phyloP scores from a whole-genome alignment of 1,140 invertebrate species.

The Gonioctena quinquepunctata region DNA sequence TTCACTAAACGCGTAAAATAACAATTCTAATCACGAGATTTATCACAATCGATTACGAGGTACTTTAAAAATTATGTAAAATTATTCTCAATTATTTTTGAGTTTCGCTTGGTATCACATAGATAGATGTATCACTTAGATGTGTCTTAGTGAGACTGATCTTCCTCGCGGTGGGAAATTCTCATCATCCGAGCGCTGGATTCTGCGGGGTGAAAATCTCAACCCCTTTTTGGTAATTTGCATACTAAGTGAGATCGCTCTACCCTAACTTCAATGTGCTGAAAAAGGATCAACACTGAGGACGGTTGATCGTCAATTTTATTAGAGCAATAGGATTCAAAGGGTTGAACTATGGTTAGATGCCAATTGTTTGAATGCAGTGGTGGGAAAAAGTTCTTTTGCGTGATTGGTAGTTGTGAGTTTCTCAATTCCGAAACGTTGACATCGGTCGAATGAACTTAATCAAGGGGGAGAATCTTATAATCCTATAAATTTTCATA shows the following conservation, averaged over 20 bases:
- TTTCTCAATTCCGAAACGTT: neutral
- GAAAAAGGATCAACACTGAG: neutral
- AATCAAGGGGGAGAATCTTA: no score
- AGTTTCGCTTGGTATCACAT: neutral
- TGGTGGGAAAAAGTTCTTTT: neutral
- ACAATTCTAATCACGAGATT: neutral
- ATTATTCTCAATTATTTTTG: neutral
- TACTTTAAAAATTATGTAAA: neutral
- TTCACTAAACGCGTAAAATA: neutral
- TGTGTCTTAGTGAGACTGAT: slow-evolving; percentile 11
- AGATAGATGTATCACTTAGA: neutral
- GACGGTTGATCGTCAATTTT: neutral
- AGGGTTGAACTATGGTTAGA: neutral
- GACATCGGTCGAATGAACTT: no score
- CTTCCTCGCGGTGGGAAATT: neutral
- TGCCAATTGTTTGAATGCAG: neutral
- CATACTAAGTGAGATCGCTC: neutral
- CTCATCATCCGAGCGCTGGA: neutral
- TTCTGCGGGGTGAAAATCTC: neutral
- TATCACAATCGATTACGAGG: neutral
- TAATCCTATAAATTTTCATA: no score
- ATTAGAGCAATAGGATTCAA: slow-evolving; percentile 17
- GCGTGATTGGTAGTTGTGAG: neutral
- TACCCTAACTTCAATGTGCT: neutral
- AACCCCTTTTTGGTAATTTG: slow-evolving; percentile 7